Conservation (phyloP, 2,888 invertebrate genomes). For the Perizoma affinitatum region DNA sequence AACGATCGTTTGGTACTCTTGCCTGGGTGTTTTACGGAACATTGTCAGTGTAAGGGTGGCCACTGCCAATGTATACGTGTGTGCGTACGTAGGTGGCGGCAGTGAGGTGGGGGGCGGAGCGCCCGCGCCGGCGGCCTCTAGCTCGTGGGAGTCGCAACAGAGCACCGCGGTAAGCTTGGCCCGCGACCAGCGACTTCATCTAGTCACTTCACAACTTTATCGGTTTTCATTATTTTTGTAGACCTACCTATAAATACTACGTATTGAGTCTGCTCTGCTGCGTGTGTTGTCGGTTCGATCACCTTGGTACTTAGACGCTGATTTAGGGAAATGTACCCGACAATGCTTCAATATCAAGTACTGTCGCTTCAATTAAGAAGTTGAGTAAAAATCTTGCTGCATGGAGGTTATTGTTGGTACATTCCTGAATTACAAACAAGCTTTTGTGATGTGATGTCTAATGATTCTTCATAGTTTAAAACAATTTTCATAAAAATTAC, state of each 20-base stretch:
- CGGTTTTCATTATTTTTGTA: constrained; percentile 80
- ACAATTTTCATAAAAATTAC: constrained; percentile 30
- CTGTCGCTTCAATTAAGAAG: constrained; percentile 17
- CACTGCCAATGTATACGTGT: constrained; percentile 68
- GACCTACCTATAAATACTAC: constrained; percentile 73
- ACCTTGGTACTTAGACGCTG: constrained; percentile 76
- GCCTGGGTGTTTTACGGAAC: constrained; percentile 24
- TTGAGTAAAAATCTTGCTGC: constrained; percentile 22
- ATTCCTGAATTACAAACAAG: constrained; percentile 71
- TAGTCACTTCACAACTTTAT: constrained; percentile 73
- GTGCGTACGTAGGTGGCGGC: constrained; percentile 81
- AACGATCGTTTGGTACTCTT: constrained; percentile 25
- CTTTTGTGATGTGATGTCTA: constrained; percentile 83
- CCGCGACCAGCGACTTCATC: constrained; percentile 65
- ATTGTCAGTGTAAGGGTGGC: constrained; percentile 22
- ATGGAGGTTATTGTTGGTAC: constrained; percentile 59
- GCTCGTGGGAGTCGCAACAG: constrained; percentile 76
- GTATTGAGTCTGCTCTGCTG: constrained; percentile 81
- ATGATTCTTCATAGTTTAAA: constrained; percentile 43
- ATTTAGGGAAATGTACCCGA: constrained; percentile 75
- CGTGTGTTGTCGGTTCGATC: constrained; percentile 79
- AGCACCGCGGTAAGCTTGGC: constrained; percentile 79
- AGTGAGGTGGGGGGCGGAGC: constrained; percentile 72
- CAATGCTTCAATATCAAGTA: constrained; percentile 26
- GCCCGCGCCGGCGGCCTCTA: constrained; percentile 67